Percentiles rank a stretch among this genome's conserved stretches.
phyloP scores from a whole-genome alignment of 2,888 invertebrate species.

The Aphodius sticticus region DNA sequence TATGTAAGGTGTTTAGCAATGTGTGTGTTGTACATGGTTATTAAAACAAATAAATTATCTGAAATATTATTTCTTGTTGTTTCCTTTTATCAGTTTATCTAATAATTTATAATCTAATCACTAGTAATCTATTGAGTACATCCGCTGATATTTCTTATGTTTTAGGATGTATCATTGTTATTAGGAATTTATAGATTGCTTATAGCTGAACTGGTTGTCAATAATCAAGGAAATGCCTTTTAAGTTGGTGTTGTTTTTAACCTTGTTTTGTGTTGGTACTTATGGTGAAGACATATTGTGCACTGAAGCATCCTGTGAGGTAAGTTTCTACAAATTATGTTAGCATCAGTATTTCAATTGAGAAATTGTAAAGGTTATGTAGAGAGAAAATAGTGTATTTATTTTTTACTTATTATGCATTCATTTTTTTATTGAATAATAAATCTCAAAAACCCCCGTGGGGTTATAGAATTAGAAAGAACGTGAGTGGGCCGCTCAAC shows the following conservation, averaged over 20 bases:
- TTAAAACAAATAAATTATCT: constrained; percentile 41
- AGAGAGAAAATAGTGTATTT: too few relatives aligned
- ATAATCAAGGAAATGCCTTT: background rate
- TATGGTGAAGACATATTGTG: background rate
- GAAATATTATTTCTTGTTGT: constrained; percentile 11
- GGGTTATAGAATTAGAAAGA: too few relatives aligned
- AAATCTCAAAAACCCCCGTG: too few relatives aligned
- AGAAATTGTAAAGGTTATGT: too few relatives aligned
- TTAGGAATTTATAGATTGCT: background rate
- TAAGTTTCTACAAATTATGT: background rate
- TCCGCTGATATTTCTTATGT: background rate
- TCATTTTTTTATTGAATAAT: too few relatives aligned
- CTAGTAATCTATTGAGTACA: background rate
- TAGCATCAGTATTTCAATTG: too few relatives aligned
- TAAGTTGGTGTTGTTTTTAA: background rate
- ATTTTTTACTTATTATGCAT: too few relatives aligned
- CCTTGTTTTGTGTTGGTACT: background rate
- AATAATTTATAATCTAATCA: background rate
- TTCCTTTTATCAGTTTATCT: background rate
- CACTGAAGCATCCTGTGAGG: background rate
- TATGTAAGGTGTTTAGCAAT: constrained; percentile 14
- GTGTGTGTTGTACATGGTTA: constrained; percentile 39
- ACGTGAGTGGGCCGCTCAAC: too few relatives aligned
- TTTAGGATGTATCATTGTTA: background rate
- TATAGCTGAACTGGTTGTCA: background rate